These are phyloP conservation scores for Rhagoletis zephyria DNA, from an alignment of 1,140 invertebrate species.

Conservation along the genomic window DNA sequence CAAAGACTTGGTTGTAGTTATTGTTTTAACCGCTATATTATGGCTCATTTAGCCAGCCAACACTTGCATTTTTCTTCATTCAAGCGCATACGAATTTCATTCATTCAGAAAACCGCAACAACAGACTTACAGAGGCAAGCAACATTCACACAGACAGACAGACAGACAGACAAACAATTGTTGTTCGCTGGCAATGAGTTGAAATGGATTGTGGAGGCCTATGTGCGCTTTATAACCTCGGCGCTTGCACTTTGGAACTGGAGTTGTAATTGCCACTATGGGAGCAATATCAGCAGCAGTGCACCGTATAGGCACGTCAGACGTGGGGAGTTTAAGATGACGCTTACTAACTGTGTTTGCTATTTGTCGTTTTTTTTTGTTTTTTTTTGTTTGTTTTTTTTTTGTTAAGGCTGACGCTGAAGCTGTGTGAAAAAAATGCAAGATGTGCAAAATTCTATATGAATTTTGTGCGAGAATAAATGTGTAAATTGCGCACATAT, in stretches of 20 bases:
- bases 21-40: background rate
- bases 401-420: background rate
- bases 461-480: background rate
- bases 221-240: background rate
- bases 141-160: background rate
- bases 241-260: constrained; percentile 41
- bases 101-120: constrained; percentile 54
- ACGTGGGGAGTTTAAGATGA: background rate
- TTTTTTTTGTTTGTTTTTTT: background rate
- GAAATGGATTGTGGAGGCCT: background rate
- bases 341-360: background rate
- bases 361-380: background rate
- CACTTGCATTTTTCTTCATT: constrained; percentile 55
- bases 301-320: background rate
- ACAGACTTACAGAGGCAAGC: background rate
- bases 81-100: constrained; percentile 49
- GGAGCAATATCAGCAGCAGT: constrained; percentile 11
- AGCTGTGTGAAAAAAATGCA: constrained; percentile 41
- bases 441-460: constrained; percentile 27
- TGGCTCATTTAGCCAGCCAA: background rate
- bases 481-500: too few relatives aligned
- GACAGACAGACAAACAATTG: background rate
- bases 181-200: too few relatives aligned
- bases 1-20: background rate
- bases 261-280: constrained; percentile 25